Evolutionary conservation across 1,140 invertebrate species (phyloP).

Genomic region (Stegodyphus dumicola): DNA sequence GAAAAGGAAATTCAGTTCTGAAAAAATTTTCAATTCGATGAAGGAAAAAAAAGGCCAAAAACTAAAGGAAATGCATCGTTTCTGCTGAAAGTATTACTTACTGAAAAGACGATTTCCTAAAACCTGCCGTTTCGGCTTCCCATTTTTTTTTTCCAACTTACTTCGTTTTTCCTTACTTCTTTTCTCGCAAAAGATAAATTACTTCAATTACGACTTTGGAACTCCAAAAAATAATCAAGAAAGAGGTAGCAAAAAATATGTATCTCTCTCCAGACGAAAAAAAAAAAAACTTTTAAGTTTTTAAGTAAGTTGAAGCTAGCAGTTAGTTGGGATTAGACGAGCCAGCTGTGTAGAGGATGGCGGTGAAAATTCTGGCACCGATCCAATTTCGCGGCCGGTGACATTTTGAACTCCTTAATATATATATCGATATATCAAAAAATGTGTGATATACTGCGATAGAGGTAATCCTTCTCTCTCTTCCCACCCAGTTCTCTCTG

Average conservation of each 20-base stretch:
- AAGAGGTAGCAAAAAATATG: conserved; percentile 9
- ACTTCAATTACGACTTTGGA: conserved; percentile 52
- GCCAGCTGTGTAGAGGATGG: conserved; percentile 3
- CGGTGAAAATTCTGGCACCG: conserved; percentile 10
- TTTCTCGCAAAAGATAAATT: conserved; percentile 44
- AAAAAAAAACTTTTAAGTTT: conserved; percentile 14
- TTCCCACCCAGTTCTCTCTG: too few relatives aligned
- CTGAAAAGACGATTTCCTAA: conserved; percentile 14
- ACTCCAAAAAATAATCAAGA: conserved; percentile 49
- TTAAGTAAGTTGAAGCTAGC: conserved; percentile 31
- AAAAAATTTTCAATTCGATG: neutral
- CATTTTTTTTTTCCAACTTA: conserved; percentile 14
- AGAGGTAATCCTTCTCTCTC: neutral
- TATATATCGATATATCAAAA: conserved; percentile 37
- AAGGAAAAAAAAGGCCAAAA: neutral
- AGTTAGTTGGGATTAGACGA: conserved; percentile 13
- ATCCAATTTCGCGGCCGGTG: conserved; percentile 13
- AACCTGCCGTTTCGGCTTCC: conserved; percentile 23
- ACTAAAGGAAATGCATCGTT: neutral
- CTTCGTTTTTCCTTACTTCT: neutral
- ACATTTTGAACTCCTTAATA: conserved; percentile 23
- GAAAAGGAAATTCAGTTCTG: too few relatives aligned
- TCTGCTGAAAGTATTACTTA: conserved; percentile 37
- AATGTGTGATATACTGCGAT: conserved; percentile 17
- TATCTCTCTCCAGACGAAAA: conserved; percentile 21